phyloP scores from a whole-genome alignment of 2,797 vertebrate species.

The Clarias pachynema region DNA sequence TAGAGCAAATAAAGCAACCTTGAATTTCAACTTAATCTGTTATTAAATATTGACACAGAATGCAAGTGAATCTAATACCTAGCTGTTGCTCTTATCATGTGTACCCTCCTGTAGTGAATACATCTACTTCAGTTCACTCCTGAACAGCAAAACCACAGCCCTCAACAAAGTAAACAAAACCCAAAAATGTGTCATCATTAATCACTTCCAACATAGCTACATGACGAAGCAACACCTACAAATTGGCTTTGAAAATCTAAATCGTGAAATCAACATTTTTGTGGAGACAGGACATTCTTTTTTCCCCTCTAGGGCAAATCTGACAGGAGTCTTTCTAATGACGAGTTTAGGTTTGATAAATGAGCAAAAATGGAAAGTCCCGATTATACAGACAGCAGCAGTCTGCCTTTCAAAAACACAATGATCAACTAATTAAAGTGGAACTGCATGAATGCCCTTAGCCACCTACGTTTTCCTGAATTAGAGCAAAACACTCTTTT shows the following conservation, averaged over 20 bases:
- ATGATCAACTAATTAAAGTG: slow-evolving; percentile 44
- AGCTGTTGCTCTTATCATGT: slow-evolving; percentile 46
- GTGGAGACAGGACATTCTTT: slow-evolving; percentile 58
- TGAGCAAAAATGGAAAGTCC: slow-evolving; percentile 77
- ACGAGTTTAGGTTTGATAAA: slow-evolving; percentile 76
- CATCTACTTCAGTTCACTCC: slow-evolving; percentile 31
- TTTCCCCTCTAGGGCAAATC: slow-evolving; percentile 67
- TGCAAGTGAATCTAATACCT: slow-evolving; percentile 39
- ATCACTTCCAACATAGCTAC: slow-evolving; percentile 63
- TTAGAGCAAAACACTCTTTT: slow-evolving; percentile 14
- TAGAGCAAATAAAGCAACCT: too few species aligned
- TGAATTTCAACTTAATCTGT: not conserved
- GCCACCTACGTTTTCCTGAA: slow-evolving; percentile 24
- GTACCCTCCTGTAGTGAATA: slow-evolving; percentile 45
- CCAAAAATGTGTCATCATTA: slow-evolving; percentile 66
- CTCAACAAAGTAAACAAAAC: slow-evolving; percentile 59
- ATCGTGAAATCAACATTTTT: slow-evolving; percentile 74
- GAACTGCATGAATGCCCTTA: slow-evolving; percentile 23
- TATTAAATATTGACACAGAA: slow-evolving; percentile 46
- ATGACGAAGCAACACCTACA: slow-evolving; percentile 72
- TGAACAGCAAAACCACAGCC: slow-evolving; percentile 47
- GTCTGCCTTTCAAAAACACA: slow-evolving; percentile 44
- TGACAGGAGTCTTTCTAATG: slow-evolving; percentile 73
- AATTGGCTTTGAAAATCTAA: slow-evolving; percentile 73
- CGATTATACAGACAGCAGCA: slow-evolving; percentile 62